These are phyloP conservation scores for Drosophila ogumai DNA, from an alignment of 1,140 invertebrate species.

Conservation along the genomic window DNA sequence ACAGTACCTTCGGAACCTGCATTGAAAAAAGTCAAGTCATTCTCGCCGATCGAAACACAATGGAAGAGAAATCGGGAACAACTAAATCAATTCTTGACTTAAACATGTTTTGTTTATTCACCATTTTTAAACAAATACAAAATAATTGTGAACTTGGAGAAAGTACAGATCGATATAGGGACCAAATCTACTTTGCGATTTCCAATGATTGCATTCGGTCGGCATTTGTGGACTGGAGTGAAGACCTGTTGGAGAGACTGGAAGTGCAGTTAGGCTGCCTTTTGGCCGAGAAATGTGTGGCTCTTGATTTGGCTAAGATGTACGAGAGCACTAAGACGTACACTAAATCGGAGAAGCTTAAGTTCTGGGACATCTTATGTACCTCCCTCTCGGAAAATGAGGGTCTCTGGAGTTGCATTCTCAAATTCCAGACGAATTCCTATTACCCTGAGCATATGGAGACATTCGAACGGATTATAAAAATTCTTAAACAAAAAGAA, in stretches of 20 bases:
- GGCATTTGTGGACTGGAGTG: neutral
- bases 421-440: neutral
- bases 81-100: neutral
- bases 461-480: slow-evolving; percentile 3
- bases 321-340: neutral
- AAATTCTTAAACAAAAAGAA: neutral
- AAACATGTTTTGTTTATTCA: slow-evolving; percentile 1
- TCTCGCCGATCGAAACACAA: neutral
- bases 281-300: neutral
- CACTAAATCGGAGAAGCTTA: neutral
- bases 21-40: neutral
- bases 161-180: neutral
- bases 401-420: neutral
- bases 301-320: neutral
- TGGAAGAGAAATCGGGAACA: neutral
- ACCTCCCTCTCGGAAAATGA: neutral
- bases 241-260: too few species aligned
- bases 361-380: neutral
- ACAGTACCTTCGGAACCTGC: neutral
- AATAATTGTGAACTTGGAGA: slow-evolving; percentile 4
- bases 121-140: slow-evolving; percentile 1
- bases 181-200: slow-evolving; percentile 7
- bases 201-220: neutral
- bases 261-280: neutral
- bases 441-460: slow-evolving; percentile 10